These are phyloP conservation scores for Thermophis baileyi DNA, from an alignment of 2,113 vertebrate genomes.

Conservation along the genomic window DNA sequence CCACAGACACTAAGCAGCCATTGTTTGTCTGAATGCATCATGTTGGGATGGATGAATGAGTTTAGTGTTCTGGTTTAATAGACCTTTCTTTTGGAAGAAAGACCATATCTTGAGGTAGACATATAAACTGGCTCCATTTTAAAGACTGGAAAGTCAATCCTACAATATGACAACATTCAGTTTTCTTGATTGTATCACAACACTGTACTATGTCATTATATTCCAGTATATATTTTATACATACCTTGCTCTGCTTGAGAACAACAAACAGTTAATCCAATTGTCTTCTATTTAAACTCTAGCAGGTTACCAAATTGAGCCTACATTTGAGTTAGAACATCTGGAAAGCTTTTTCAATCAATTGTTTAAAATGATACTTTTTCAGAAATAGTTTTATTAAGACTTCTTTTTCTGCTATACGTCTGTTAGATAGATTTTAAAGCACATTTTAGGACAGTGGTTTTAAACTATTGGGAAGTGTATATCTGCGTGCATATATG, in stretches of 20 bases:
- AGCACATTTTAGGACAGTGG: neutral
- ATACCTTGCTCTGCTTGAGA: neutral
- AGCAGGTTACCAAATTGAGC: neutral
- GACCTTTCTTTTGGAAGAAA: neutral
- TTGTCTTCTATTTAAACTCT: neutral
- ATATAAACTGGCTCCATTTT: neutral
- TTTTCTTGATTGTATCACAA: neutral
- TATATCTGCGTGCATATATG: neutral
- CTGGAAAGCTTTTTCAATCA: neutral
- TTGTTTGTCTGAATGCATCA: neutral
- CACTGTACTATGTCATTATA: neutral
- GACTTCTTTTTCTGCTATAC: neutral
- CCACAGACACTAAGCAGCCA: neutral
- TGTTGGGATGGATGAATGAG: neutral
- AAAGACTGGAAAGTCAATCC: neutral
- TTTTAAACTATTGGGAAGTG: neutral
- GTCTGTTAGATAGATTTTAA: too few species aligned
- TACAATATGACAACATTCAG: neutral
- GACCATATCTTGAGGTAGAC: neutral
- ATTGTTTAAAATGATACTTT: neutral
- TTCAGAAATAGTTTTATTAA: neutral
- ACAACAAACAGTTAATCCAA: neutral
- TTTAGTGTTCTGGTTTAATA: neutral
- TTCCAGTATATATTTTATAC: neutral
- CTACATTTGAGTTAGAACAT: neutral